Base-by-base conservation (phyloP, 2,113 vertebrate species). In the Setophaga petechia region DNA sequence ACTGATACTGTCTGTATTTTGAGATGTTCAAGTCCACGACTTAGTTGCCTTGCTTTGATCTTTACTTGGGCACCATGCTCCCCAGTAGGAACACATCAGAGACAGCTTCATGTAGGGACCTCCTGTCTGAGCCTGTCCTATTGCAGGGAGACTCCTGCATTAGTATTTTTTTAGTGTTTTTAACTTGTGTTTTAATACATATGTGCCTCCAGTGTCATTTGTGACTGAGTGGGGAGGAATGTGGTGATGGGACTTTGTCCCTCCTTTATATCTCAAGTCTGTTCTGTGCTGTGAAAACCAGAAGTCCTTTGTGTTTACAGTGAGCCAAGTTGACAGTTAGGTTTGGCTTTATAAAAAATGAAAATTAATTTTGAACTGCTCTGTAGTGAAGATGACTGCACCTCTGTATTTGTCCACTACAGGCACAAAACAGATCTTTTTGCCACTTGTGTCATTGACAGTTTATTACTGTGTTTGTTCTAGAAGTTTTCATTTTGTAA, bases 11-110 rank as follows among this genome's bases (percentile, higher is more conserved):
- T 58, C 25, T 55, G 11, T 76, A 12, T 87, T 95, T 93, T 83
- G 66, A 65, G 43, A 43, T 33, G 6, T 72, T 93, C 3, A 67
- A 49, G 46, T 76, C 51, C 5, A 4, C 25, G 31, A 37, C 17
- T 77, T 89, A 27, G 46, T 65, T 90, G 37, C 51, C 39, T 91
- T 90, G 82, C 69, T 66, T 67, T 88, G 35, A 44, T 86, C 46
- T 83, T 43, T 43, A 5, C 14, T 55, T 4, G 25, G 35, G 47
- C 43, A 59, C 54, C 0, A 0, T 27, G 9, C 9, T 83, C 44
- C 11, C 6, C 31, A 10, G 5, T 12, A 59, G 80, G 19, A 63
- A 2, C 0, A 1, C 0, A 3, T 33, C 22, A 47, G 74, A 75
- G 27, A 25, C 16, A n/a, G 4, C 7, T 65, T 63, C 21, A 3